These are phyloP conservation scores for Tonatia bakeri DNA, from an alignment of 2,113 vertebrate species.

Conservation along the genomic window DNA sequence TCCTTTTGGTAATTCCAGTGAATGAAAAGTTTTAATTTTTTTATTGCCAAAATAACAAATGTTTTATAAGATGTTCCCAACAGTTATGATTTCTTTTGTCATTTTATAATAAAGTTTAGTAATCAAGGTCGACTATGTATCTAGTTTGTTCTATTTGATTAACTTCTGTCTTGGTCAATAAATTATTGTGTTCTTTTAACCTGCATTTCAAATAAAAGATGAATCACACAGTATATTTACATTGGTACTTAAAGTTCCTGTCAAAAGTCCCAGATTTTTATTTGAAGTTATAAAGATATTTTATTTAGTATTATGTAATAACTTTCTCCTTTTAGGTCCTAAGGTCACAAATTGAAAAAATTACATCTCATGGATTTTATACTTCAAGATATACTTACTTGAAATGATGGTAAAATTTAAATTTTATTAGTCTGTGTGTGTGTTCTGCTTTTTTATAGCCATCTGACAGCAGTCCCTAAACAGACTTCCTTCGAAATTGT, in stretches of 20 bases:
- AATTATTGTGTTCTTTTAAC: not conserved
- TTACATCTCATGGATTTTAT: not conserved
- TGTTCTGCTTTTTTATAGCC: constrained; percentile 12
- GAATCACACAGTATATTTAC: not conserved
- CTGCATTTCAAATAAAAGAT: not conserved
- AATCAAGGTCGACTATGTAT: not conserved
- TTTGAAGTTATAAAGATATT: not conserved
- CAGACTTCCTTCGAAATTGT: constrained; percentile 20
- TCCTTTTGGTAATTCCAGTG: not conserved
- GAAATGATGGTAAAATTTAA: not conserved
- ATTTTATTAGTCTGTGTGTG: not conserved
- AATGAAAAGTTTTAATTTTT: constrained; percentile 1
- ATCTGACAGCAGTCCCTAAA: constrained; percentile 28
- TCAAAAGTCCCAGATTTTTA: not conserved
- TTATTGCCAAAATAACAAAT: constrained; percentile 1
- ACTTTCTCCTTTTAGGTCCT: not conserved
- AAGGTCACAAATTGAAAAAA: not conserved
- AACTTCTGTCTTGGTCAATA: not conserved
- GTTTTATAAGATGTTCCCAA: not conserved
- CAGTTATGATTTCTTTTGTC: not conserved
- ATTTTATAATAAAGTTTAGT: constrained; percentile 3
- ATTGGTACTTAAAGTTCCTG: not conserved
- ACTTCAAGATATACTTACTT: not conserved
- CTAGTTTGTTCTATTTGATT: not conserved
- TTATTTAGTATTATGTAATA: not conserved